Base-by-base conservation (phyloP, 2,113 vertebrate species). In the Condylura cristata region DNA sequence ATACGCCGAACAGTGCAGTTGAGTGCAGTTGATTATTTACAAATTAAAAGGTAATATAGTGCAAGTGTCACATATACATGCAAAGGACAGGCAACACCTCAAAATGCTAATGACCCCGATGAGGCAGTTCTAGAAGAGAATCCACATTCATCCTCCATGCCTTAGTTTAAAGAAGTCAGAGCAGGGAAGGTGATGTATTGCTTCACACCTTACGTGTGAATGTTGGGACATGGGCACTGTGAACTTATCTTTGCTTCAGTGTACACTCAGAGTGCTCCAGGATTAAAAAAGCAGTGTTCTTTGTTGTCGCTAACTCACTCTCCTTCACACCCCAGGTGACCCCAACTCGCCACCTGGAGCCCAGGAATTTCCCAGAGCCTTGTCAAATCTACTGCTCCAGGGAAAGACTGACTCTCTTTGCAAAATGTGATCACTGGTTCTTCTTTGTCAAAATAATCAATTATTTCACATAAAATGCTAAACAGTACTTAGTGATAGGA, bases 401-500 rank as follows among this genome's bases (percentile, higher is more conserved):
- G 39, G 1, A 79, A 60, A 44, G n/a, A 14, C 32, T 20, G 5
- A 8, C 12, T 72, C 26, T 83, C 37, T 84, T 44, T 65, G 53
- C 46, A 72, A 93, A 86, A 66, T 30, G 51, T 2, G 20, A 7
- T 53, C 37, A 37, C 17, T 2, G 22, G 44, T 44, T 5, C 32
- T 41, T 61, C 75, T 30, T 63, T 61, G 53, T 71, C 76, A 71
- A 60, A 81, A 86, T 81, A 88, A 88, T 46, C 41, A 28, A n/a
- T 26, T 18, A 22, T 90, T 90, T 68, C 61, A n/a, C 80, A 76
- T n/a, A 76, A 63, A 81, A 81, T 75, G 66, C 76, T 63, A 86
- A 90, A 32, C 70, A 34, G 26, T 78, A 44, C 34, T 90, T 68
- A 58, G 72, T 68, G 82, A 66, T 58, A 68, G 60, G 51, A 74